A percentile compares a stretch with the other conserved stretches of the same genome.
phyloP scores from a whole-genome alignment of 2,888 invertebrate genomes.

The Mayetiola destructor region DNA sequence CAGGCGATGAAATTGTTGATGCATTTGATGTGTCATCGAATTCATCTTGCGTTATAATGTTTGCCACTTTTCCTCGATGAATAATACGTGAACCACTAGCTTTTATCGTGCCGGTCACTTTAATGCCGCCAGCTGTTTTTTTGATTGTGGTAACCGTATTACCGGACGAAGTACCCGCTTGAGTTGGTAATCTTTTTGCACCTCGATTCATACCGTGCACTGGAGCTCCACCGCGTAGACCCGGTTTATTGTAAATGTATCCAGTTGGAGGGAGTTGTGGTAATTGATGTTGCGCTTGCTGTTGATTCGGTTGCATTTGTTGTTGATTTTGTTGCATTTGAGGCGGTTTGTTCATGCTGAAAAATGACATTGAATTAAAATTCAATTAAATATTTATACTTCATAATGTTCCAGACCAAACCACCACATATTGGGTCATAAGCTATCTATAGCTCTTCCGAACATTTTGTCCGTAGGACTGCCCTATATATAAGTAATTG shows the following conservation, averaged over 20 bases:
- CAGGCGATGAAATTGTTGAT: constrained; percentile 37
- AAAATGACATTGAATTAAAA: no score
- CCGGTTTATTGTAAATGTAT: constrained; percentile 41
- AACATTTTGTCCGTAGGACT: no score
- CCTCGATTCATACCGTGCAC: constrained; percentile 43
- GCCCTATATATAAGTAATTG: no score
- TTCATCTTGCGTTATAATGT: constrained; percentile 42
- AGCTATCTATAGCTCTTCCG: no score
- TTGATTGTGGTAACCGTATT: constrained; percentile 16
- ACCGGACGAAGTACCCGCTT: constrained; percentile 13
- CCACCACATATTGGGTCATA: no score
- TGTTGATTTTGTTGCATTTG: constrained; percentile 15
- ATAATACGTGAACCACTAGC: constrained; percentile 24
- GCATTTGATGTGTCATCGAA: constrained; percentile 44
- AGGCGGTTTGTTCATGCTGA: no score
- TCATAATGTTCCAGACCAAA: no score
- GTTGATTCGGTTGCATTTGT: constrained; percentile 25
- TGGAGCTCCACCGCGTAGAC: constrained; percentile 48
- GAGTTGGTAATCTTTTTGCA: constrained; percentile 29
- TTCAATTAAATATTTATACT: no score
- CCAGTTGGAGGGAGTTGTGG: constrained; percentile 34
- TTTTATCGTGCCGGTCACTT: constrained; percentile 18
- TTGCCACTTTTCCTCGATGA: constrained; percentile 35
- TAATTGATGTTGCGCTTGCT: constrained; percentile 6
- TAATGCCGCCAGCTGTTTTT: neutral